Conservation (phyloP, 2,797 vertebrate genomes). For the Onychomys leucogaster region DNA sequence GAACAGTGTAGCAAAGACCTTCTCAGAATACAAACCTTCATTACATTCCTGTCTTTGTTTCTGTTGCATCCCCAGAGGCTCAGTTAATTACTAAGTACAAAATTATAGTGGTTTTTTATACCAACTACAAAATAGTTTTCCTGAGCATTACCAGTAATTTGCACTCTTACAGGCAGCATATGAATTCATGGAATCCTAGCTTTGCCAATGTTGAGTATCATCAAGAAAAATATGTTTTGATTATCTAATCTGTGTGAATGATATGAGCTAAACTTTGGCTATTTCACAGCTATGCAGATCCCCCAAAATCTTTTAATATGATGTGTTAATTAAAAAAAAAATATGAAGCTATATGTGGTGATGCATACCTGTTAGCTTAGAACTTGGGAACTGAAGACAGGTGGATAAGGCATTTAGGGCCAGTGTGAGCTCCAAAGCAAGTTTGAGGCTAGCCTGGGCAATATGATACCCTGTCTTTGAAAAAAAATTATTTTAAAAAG, state of each 20-base stretch:
- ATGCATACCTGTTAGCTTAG: no score
- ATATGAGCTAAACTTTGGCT: neutral
- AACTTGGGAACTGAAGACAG: neutral
- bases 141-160: neutral
- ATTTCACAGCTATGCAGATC: neutral
- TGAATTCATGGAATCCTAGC: neutral
- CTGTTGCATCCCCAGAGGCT: neutral
- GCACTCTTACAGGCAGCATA: neutral
- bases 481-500: neutral
- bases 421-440: neutral
- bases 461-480: neutral
- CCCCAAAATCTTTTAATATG: neutral
- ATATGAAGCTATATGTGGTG: neutral
- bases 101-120: neutral
- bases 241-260: slow-evolving; percentile 1
- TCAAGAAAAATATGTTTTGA: slow-evolving; percentile 37
- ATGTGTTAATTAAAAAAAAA: neutral
- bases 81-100: neutral
- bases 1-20: neutral
- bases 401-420: neutral
- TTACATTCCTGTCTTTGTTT: slow-evolving; percentile 4
- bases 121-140: slow-evolving; percentile 34
- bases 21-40: slow-evolving; percentile 20
- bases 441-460: neutral
- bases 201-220: slow-evolving; percentile 22